Conservation (phyloP, 2,797 vertebrate genomes). For the Pipistrellus kuhlii region DNA sequence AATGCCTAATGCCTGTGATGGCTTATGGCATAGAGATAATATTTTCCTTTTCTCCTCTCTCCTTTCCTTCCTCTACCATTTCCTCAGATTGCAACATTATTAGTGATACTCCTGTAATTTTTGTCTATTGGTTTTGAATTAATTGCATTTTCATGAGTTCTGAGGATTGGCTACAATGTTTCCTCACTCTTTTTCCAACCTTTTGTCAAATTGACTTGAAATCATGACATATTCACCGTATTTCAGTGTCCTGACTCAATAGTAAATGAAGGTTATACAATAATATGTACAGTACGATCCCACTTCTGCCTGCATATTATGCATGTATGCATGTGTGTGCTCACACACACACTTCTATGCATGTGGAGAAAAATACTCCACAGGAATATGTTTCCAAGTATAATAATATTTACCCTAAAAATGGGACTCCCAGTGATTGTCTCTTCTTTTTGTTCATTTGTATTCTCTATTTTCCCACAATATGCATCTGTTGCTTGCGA, state of each 20-base stretch:
- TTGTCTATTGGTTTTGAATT: slow-evolving; percentile 34
- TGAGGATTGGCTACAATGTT: not conserved
- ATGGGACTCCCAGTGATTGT: not conserved
- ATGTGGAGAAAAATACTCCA: not conserved
- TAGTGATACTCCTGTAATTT: not conserved
- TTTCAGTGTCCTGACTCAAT: not conserved
- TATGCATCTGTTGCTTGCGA: not conserved
- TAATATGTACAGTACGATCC: not conserved
- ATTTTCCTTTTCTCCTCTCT: not conserved
- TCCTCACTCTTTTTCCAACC: not conserved
- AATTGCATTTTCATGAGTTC: slow-evolving; percentile 24
- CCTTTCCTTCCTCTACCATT: not conserved
- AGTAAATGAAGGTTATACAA: not conserved
- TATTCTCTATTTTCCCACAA: slow-evolving; percentile 25
- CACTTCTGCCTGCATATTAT: not conserved
- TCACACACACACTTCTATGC: not conserved
- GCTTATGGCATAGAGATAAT: not conserved
- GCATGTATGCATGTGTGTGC: too few species aligned
- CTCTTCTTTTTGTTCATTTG: not conserved
- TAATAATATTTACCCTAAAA: not conserved
- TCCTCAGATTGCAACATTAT: not conserved
- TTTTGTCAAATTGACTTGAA: slow-evolving; percentile 1
- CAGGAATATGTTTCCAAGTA: not conserved
- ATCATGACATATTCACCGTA: not conserved
- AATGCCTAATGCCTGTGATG: too few species aligned